Percentiles rank a stretch among this genome's conserved stretches.
These are phyloP conservation scores for Pecten maximus DNA, from an alignment of 2,888 invertebrate species.

Conservation along the genomic window DNA sequence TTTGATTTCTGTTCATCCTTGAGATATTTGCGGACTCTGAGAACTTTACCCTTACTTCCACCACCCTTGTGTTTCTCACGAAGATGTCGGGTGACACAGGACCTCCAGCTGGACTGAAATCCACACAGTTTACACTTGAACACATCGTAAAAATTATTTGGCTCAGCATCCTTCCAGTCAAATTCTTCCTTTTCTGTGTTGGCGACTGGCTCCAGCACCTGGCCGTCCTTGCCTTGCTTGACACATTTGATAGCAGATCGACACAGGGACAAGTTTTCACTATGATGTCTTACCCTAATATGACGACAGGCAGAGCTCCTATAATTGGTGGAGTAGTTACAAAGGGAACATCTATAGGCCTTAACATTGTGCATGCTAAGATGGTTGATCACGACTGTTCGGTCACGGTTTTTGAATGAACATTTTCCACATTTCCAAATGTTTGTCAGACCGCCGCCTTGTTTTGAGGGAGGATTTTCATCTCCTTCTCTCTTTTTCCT, in stretches of 20 bases:
- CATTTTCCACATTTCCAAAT: slow-evolving; percentile 94
- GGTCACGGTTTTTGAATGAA: slow-evolving; percentile 85
- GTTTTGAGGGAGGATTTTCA: slow-evolving; percentile 39
- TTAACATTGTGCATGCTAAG: slow-evolving; percentile 74
- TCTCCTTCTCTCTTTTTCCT: slow-evolving; percentile 46
- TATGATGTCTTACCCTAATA: slow-evolving; percentile 68
- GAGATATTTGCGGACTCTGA: slow-evolving; percentile 43
- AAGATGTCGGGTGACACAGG: slow-evolving; percentile 72
- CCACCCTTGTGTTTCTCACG: slow-evolving; percentile 68
- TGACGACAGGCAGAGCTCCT: slow-evolving; percentile 81
- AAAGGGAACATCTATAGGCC: slow-evolving; percentile 79
- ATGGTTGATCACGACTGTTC: slow-evolving; percentile 76
- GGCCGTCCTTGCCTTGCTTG: slow-evolving; percentile 48
- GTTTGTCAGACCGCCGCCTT: slow-evolving; percentile 40
- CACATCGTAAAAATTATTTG: slow-evolving; percentile 53
- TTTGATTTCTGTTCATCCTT: slow-evolving; percentile 39
- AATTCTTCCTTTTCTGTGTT: slow-evolving; percentile 39
- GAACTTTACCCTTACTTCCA: slow-evolving; percentile 61
- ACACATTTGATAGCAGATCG: slow-evolving; percentile 67
- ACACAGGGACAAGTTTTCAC: slow-evolving; percentile 65
- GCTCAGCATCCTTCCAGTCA: slow-evolving; percentile 39
- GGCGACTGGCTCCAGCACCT: slow-evolving; percentile 30
- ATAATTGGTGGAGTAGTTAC: slow-evolving; percentile 82
- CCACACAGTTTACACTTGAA: slow-evolving; percentile 72
- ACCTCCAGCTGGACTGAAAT: slow-evolving; percentile 68